Evolutionary conservation across 92 coral and sea anemone species (phyloP).

Genomic region (Zoanthus sociatus): DNA sequence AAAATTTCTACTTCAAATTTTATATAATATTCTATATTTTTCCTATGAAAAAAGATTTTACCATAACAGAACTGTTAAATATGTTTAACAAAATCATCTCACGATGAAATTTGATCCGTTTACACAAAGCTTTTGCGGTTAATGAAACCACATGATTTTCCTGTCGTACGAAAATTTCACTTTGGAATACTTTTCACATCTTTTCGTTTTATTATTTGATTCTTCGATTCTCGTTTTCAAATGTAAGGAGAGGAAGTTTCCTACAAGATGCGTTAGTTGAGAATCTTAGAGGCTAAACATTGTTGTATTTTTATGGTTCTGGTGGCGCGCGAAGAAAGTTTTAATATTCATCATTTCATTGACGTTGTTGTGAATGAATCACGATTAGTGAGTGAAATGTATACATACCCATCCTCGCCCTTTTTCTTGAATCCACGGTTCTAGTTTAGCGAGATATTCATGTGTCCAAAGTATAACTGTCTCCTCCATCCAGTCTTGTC

Average conservation of each 20-base stretch:
- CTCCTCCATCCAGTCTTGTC: constrained; percentile 52
- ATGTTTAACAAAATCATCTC: background rate
- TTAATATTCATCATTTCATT: background rate
- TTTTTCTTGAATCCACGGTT: constrained; percentile 65
- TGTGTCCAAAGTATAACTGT: constrained; percentile 64
- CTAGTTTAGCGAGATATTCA: constrained; percentile 47
- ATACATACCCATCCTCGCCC: constrained; percentile 75
- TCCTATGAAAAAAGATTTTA: background rate
- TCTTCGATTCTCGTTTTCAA: background rate
- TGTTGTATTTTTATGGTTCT: background rate
- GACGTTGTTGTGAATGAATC: constrained; percentile 11
- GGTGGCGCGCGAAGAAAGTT: constrained; percentile 5
- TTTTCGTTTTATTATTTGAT: background rate
- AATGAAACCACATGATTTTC: constrained; percentile 4
- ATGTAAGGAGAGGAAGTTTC: background rate
- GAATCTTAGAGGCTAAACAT: background rate
- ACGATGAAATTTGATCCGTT: background rate
- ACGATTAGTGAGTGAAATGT: background rate
- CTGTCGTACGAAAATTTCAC: background rate
- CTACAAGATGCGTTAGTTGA: background rate
- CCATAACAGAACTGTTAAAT: background rate
- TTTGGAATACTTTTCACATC: background rate
- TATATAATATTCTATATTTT: no score
- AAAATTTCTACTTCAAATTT: no score
- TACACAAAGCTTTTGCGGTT: constrained; percentile 18